These are phyloP conservation scores for Zaprionus bogoriensis DNA, from an alignment of 2,888 invertebrate genomes.

Conservation along the genomic window DNA sequence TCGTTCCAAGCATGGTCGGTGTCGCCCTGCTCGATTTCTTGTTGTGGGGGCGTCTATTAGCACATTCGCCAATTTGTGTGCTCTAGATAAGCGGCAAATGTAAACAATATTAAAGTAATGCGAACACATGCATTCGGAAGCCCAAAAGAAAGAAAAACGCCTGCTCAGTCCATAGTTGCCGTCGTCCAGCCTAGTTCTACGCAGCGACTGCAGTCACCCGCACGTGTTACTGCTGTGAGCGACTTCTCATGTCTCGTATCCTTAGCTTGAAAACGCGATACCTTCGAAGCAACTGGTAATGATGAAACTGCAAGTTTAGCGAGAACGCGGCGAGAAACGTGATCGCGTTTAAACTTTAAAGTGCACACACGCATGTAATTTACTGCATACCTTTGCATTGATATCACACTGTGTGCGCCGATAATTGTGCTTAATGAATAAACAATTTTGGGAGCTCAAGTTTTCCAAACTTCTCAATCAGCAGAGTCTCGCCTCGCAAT, in stretches of 20 bases:
- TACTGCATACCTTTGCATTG: not conserved
- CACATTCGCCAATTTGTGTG: slow-evolving; percentile 20
- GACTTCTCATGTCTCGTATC: not conserved
- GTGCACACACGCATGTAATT: slow-evolving; percentile 5
- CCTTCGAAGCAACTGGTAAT: slow-evolving; percentile 4
- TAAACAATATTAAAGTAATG: slow-evolving; percentile 35
- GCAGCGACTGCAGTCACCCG: no score
- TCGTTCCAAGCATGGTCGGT: slow-evolving; percentile 19
- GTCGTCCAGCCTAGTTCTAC: no score
- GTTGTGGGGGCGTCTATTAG: slow-evolving; percentile 31
- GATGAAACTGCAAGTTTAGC: slow-evolving; percentile 30
- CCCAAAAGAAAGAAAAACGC: slow-evolving; percentile 3
- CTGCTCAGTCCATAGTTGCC: slow-evolving; percentile 1
- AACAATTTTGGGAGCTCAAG: slow-evolving; percentile 10
- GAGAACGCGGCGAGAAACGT: slow-evolving; percentile 47
- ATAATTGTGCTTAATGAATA: not conserved
- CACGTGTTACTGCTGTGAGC: slow-evolving; percentile 13
- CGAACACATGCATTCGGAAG: slow-evolving; percentile 10
- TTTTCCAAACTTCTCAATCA: slow-evolving; percentile 2
- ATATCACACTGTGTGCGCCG: no score
- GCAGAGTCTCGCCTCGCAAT: not conserved
- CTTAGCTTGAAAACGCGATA: slow-evolving; percentile 16
- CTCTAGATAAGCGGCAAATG: slow-evolving; percentile 39
- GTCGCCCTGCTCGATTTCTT: slow-evolving; percentile 1
- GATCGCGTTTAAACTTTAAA: slow-evolving; percentile 38